Conservation (phyloP, 1,140 invertebrate genomes). For the Batillaria attramentaria region DNA sequence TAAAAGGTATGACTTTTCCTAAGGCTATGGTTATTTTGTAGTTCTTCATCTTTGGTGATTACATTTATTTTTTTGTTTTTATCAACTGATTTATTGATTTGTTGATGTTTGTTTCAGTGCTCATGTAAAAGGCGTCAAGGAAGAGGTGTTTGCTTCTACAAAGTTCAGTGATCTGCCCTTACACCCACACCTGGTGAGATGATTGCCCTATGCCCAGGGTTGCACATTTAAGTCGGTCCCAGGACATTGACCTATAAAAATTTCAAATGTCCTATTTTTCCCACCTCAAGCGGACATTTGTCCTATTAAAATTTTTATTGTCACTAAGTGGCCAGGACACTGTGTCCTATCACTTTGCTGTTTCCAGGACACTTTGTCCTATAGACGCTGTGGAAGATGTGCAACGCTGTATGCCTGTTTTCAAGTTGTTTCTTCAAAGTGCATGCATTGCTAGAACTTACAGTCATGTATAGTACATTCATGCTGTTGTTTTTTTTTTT, state of each 20-base stretch:
- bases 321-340: no score
- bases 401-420: background rate
- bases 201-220: no score
- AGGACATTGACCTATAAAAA: no score
- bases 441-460: background rate
- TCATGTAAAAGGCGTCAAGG: constrained; percentile 43
- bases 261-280: no score
- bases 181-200: constrained; percentile 54
- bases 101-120: constrained; percentile 40
- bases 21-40: background rate
- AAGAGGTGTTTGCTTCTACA: constrained; percentile 55
- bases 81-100: constrained; percentile 4
- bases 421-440: background rate
- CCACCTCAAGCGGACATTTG: no score
- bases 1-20: constrained; percentile 39
- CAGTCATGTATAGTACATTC: background rate
- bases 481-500: no score
- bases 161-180: constrained; percentile 52
- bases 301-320: no score
- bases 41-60: background rate
- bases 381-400: no score
- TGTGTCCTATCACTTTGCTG: no score
- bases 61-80: background rate
- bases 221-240: no score
- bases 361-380: no score